These are phyloP conservation scores for Heliconius hermathena DNA, from an alignment of 1,140 invertebrate species.

Conservation along the genomic window DNA sequence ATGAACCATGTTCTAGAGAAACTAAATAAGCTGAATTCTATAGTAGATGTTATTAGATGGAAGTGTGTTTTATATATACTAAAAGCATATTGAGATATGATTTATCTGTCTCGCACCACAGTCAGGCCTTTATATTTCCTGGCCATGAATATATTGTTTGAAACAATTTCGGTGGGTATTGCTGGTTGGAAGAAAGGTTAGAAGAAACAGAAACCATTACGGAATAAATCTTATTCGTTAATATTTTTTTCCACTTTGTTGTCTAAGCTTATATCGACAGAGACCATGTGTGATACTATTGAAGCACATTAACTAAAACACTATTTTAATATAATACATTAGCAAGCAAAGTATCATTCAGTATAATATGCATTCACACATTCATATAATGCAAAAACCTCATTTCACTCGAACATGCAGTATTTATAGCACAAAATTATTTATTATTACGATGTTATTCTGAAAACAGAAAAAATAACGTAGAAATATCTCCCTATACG, in stretches of 20 bases:
- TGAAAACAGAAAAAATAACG: background rate
- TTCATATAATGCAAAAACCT: background rate
- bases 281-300: no score
- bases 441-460: no score
- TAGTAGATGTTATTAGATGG: background rate
- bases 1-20: background rate
- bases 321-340: background rate
- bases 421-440: background rate
- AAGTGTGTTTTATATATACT: background rate
- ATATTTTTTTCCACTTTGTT: no score
- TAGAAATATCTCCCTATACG: background rate
- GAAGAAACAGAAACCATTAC: no score
- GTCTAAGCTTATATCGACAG: no score
- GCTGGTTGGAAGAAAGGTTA: no score
- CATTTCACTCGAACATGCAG: background rate
- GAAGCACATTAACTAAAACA: no score
- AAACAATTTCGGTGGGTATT: no score
- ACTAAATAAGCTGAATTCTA: constrained; percentile 25
- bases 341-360: background rate
- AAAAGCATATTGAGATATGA: background rate
- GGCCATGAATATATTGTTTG: background rate
- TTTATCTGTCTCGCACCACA: background rate
- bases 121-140: background rate
- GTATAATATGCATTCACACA: background rate
- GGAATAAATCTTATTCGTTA: no score